These are phyloP conservation scores for Pachypeltis micranthus DNA, from an alignment of 1,140 invertebrate species.

Conservation along the genomic window DNA sequence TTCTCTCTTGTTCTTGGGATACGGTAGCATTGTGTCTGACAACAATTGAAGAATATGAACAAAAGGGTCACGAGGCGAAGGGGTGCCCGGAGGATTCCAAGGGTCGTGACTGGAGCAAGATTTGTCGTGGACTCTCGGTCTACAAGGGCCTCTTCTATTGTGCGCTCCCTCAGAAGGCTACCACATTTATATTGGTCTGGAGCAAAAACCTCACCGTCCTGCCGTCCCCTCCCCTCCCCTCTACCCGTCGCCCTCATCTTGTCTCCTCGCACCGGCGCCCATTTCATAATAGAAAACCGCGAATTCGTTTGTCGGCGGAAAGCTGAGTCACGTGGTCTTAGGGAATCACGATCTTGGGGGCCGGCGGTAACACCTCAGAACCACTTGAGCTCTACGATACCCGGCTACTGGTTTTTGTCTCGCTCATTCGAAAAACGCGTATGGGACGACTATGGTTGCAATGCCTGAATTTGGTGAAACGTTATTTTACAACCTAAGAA, in stretches of 20 bases:
- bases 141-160: constrained; percentile 1
- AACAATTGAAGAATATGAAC: constrained; percentile 22
- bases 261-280: background rate
- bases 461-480: too few species aligned
- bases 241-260: background rate
- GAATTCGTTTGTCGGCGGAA: constrained; percentile 8
- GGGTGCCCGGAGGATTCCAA: background rate
- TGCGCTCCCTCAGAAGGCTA: background rate
- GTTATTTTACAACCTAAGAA: too few species aligned
- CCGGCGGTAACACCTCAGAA: background rate
- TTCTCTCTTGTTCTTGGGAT: constrained; percentile 4
- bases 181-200: constrained; percentile 4
- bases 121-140: constrained; percentile 10
- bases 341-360: background rate
- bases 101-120: constrained; percentile 14
- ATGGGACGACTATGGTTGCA: too few species aligned
- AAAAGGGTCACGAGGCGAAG: constrained; percentile 15
- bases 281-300: constrained; percentile 12
- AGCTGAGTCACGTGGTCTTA: constrained; percentile 1
- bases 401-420: background rate
- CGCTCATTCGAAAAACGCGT: too few species aligned
- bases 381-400: background rate
- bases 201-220: background rate
- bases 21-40: constrained; percentile 20
- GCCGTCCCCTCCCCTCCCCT: background rate